Percentiles rank a stretch among this genome's conserved stretches.
These are phyloP conservation scores for Drosophila littoralis DNA, from an alignment of 1,140 invertebrate genomes.

Conservation along the genomic window DNA sequence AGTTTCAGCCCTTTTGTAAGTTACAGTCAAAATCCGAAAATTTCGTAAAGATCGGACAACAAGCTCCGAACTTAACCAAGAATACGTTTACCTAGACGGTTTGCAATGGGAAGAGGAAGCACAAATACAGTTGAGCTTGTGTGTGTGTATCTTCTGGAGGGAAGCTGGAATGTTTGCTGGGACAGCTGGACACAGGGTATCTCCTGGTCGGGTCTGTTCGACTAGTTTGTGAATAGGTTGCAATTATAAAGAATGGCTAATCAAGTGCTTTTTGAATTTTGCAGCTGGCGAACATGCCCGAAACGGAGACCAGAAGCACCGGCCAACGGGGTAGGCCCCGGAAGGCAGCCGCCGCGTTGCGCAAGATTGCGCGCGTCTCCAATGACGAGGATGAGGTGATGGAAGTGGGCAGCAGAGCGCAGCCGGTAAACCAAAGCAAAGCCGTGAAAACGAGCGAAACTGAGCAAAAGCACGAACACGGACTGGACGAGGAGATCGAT, in stretches of 20 bases:
- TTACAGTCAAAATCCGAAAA: too few relatives aligned
- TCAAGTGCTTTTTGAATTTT: constrained; percentile 7
- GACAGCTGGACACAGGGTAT: too few relatives aligned
- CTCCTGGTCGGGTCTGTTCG: too few relatives aligned
- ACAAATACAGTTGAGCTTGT: too few relatives aligned
- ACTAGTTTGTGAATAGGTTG: too few relatives aligned
- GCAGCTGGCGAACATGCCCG: constrained; percentile 66
- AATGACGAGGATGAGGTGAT: constrained; percentile 28
- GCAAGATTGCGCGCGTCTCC: constrained; percentile 15
- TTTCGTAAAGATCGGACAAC: too few relatives aligned
- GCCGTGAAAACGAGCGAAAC: not conserved
- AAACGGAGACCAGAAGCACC: constrained; percentile 42
- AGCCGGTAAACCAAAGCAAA: not conserved
- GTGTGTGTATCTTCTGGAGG: too few relatives aligned
- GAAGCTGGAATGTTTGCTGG: too few relatives aligned
- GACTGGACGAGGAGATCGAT: not conserved
- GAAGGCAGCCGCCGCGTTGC: constrained; percentile 38
- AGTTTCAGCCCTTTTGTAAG: too few relatives aligned
- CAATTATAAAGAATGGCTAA: not conserved
- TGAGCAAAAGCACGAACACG: not conserved
- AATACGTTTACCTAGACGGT: too few relatives aligned
- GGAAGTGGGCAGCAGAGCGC: not conserved
- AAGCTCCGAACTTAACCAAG: too few relatives aligned
- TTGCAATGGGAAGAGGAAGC: too few relatives aligned
- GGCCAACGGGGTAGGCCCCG: constrained; percentile 42